phyloP scores from a whole-genome alignment of 2,113 vertebrate genomes.

The Dendropsophus ebraccatus region DNA sequence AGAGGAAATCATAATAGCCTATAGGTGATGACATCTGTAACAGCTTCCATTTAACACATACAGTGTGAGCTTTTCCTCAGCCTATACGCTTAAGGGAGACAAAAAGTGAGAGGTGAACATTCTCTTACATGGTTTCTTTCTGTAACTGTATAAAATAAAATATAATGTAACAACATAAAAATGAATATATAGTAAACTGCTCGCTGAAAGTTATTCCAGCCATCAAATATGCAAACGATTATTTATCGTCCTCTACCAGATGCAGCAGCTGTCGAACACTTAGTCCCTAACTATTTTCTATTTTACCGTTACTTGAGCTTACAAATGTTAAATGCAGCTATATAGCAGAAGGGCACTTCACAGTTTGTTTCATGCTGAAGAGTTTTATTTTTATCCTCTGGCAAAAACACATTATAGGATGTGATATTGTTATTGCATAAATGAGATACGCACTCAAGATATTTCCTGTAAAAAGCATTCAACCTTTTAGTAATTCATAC shows the following conservation, averaged over 20 bases:
- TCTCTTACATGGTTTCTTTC: neutral
- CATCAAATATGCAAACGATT: constrained; percentile 26
- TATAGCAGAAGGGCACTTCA: constrained; percentile 40
- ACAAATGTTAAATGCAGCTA: constrained; percentile 28
- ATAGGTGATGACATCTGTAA: no score
- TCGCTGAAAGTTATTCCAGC: neutral
- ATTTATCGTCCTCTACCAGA: constrained; percentile 5
- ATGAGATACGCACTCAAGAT: constrained; percentile 33
- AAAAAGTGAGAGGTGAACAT: neutral
- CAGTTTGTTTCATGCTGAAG: constrained; percentile 40
- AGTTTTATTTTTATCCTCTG: constrained; percentile 50
- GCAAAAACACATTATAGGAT: constrained; percentile 40
- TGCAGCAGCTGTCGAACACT: constrained; percentile 16
- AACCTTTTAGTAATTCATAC: constrained; percentile 36
- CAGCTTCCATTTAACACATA: no score
- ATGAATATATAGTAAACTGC: neutral
- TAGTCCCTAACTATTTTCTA: constrained; percentile 5
- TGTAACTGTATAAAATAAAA: neutral
- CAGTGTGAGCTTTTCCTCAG: no score
- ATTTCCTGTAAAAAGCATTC: constrained; percentile 46
- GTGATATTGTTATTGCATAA: constrained; percentile 42
- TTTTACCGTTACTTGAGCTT: neutral
- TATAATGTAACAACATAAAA: constrained; percentile 1
- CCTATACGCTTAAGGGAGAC: no score
- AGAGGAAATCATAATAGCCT: no score